These are phyloP conservation scores for Amphipoea lucens DNA, from an alignment of 2,888 invertebrate species.

Conservation along the genomic window DNA sequence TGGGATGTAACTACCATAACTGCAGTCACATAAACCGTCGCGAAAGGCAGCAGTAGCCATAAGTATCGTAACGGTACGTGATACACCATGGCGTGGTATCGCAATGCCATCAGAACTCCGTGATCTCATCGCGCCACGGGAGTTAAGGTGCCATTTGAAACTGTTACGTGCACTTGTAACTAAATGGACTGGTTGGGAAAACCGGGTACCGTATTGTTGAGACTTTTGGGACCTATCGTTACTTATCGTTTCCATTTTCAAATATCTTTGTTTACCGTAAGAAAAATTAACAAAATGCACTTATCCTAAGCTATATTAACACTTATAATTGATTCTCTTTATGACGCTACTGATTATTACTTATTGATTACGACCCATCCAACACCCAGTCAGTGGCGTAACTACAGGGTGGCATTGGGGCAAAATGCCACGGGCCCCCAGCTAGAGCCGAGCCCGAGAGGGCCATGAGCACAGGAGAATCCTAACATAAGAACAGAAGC, in stretches of 20 bases:
- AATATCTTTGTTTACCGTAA: not conserved
- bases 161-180: conserved; percentile 28
- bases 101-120: conserved; percentile 48
- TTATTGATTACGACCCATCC: too few species aligned
- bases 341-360: not conserved
- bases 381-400: too few species aligned
- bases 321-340: not conserved
- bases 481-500: too few species aligned
- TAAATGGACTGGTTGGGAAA: conserved; percentile 33
- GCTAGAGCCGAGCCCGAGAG: too few species aligned
- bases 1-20: conserved; percentile 47
- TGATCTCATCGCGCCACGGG: conserved; percentile 56
- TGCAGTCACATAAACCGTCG: conserved; percentile 39
- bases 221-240: not conserved
- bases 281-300: not conserved
- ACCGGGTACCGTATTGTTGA: not conserved
- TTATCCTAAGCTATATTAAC: not conserved
- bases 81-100: conserved; percentile 52
- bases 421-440: too few species aligned
- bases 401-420: too few species aligned
- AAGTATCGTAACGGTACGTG: conserved; percentile 42
- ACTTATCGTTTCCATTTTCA: not conserved
- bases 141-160: conserved; percentile 30
- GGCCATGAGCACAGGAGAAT: too few species aligned
- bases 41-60: conserved; percentile 45